These are phyloP conservation scores for Branchellion lobata DNA, from an alignment of 2,888 invertebrate genomes.

Conservation along the genomic window DNA sequence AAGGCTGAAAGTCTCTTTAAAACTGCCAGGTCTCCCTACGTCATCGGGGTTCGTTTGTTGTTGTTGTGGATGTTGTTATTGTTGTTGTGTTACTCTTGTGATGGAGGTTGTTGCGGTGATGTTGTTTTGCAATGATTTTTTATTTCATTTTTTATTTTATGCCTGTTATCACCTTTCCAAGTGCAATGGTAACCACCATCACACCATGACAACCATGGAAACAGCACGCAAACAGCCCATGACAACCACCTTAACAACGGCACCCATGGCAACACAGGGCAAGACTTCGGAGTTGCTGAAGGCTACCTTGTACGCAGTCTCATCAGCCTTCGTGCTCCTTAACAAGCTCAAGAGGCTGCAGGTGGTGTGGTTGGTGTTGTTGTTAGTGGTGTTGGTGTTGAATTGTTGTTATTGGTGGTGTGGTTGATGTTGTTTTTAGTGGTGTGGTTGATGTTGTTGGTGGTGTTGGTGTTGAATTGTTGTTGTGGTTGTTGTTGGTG, in stretches of 20 bases:
- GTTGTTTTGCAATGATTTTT: too few species aligned
- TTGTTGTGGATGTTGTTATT: neutral
- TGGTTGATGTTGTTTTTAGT: neutral
- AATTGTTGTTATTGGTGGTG: neutral
- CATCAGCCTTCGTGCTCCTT: conserved; percentile 23
- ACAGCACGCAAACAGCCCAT: too few species aligned
- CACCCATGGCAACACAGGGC: too few species aligned
- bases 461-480: neutral
- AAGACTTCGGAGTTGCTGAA: conserved; percentile 6
- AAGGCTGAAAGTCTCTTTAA: neutral
- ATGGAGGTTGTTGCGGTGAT: too few species aligned
- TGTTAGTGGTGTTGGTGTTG: neutral
- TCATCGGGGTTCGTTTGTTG: neutral
- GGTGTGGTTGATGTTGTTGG: neutral
- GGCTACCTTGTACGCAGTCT: conserved; percentile 11
- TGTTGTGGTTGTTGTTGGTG: neutral
- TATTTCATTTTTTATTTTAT: neutral
- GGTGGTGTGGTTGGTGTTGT: too few species aligned
- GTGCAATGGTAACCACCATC: neutral
- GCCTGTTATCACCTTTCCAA: neutral
- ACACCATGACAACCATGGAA: too few species aligned
- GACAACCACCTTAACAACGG: too few species aligned
- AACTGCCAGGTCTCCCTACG: neutral
- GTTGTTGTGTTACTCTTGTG: too few species aligned
- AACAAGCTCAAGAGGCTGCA: conserved; percentile 26